Conservation (phyloP, 1,140 invertebrate species). For the Magallana ariakensis region DNA sequence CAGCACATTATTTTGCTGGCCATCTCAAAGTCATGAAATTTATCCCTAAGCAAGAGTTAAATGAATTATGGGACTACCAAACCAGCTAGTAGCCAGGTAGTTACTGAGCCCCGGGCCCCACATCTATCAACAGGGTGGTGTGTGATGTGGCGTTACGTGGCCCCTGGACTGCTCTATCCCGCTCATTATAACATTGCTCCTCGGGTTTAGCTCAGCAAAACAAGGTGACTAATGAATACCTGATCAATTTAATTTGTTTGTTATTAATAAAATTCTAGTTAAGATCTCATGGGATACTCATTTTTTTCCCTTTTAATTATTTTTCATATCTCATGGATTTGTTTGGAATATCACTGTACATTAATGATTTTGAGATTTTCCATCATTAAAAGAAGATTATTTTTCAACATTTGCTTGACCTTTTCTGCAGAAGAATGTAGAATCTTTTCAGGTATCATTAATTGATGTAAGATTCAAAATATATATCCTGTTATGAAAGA, state of each 20-base stretch:
- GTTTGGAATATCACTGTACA: too few relatives aligned
- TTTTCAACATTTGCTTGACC: too few relatives aligned
- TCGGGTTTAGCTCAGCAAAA: conserved; percentile 11
- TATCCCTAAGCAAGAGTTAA: conserved; percentile 18
- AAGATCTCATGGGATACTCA: not conserved
- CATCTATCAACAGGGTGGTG: conserved; percentile 30
- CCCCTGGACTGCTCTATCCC: conserved; percentile 15
- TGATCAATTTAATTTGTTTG: conserved; percentile 10
- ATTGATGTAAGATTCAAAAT: too few relatives aligned
- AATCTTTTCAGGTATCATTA: too few relatives aligned
- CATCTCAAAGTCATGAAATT: conserved; percentile 25
- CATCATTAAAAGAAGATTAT: too few relatives aligned
- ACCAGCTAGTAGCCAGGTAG: conserved; percentile 19
- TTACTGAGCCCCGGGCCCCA: conserved; percentile 3
- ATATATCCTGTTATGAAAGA: too few relatives aligned
- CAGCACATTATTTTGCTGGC: conserved; percentile 31
- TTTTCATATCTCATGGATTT: not conserved
- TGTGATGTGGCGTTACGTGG: conserved; percentile 11
- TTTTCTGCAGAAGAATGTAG: too few relatives aligned
- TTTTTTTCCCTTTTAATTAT: not conserved
- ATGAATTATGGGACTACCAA: conserved; percentile 29
- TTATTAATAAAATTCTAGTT: not conserved
- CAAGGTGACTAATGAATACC: conserved; percentile 27
- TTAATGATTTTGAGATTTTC: too few relatives aligned
- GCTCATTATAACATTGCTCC: conserved; percentile 24